A percentile compares a stretch with the other conserved stretches of the same genome.
Conservation (phyloP, 2,888 invertebrate genomes). For the Chrysotoxum bicinctum region DNA sequence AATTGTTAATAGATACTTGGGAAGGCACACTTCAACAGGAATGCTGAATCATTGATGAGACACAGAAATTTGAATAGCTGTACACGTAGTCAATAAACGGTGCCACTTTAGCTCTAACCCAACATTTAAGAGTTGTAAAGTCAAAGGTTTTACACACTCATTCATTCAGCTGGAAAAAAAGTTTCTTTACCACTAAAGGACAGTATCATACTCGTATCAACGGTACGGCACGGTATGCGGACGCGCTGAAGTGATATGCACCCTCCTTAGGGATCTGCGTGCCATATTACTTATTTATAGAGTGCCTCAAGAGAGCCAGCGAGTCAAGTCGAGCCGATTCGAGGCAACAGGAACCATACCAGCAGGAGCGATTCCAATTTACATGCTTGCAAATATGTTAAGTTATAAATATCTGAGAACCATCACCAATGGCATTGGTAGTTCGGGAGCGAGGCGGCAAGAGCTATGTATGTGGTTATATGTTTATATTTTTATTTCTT, state of each 20-base stretch:
- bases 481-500: not conserved
- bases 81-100: conserved; percentile 40
- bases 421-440: not conserved
- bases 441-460: not conserved
- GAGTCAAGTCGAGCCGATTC: conserved; percentile 6
- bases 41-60: conserved; percentile 59
- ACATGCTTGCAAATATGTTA: conserved; percentile 55
- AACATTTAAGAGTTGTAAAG: conserved; percentile 25
- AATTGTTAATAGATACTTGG: conserved; percentile 46
- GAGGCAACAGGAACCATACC: conserved; percentile 22
- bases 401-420: conserved; percentile 69
- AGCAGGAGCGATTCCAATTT: conserved; percentile 34
- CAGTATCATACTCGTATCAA: conserved; percentile 30
- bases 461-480: not conserved
- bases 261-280: conserved; percentile 45
- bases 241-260: conserved; percentile 39
- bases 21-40: conserved; percentile 15
- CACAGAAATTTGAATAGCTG: conserved; percentile 42
- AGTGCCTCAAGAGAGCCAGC: conserved; percentile 28
- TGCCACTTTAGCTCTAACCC: conserved; percentile 34
- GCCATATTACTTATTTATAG: conserved; percentile 70
- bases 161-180: conserved; percentile 24
- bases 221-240: not conserved
- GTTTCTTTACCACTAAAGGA: conserved; percentile 1
- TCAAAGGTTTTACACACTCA: conserved; percentile 58